Percentiles rank a stretch among this genome's conserved stretches.
phyloP scores from a whole-genome alignment of 2,797 vertebrate species.

The Trachurus trachurus region DNA sequence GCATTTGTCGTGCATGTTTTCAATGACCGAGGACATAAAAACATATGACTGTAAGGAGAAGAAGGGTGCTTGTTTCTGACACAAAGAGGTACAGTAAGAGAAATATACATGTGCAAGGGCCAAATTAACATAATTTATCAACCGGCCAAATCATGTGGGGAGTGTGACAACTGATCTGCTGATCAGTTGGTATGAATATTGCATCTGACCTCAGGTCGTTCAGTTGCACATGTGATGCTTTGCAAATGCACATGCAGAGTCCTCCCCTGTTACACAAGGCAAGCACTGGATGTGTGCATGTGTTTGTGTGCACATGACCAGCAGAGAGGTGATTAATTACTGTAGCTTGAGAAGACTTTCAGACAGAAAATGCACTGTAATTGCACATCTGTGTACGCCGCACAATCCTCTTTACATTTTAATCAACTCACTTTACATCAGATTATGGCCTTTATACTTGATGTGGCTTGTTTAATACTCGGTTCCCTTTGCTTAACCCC shows the following conservation, averaged over 20 bases:
- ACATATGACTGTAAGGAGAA: not conserved
- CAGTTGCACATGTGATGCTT: constrained; percentile 62
- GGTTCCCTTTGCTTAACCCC: constrained; percentile 29
- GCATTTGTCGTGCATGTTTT: constrained; percentile 22
- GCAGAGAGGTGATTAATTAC: constrained; percentile 63
- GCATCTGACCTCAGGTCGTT: constrained; percentile 48
- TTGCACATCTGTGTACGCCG: constrained; percentile 18
- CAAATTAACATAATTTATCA: constrained; percentile 12
- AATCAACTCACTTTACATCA: constrained; percentile 29
- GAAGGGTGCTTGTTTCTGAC: not conserved
- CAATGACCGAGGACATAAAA: not conserved
- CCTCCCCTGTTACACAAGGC: constrained; percentile 69
- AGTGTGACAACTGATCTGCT: constrained; percentile 13
- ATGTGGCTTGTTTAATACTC: constrained; percentile 13
- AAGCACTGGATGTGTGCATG: constrained; percentile 48
- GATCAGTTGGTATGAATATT: constrained; percentile 21
- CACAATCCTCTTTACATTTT: constrained; percentile 8
- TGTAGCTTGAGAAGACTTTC: constrained; percentile 40
- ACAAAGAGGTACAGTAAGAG: constrained; percentile 17
- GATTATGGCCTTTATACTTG: constrained; percentile 36
- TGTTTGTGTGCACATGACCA: constrained; percentile 60
- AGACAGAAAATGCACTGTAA: constrained; percentile 29
- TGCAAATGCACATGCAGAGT: constrained; percentile 59
- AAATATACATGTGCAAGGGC: constrained; percentile 3
- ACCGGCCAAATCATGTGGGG: constrained; percentile 8